Evolutionary conservation across 2,888 invertebrate genomes (phyloP).

Genomic region (Galeopsomyia nigrocyanea): DNA sequence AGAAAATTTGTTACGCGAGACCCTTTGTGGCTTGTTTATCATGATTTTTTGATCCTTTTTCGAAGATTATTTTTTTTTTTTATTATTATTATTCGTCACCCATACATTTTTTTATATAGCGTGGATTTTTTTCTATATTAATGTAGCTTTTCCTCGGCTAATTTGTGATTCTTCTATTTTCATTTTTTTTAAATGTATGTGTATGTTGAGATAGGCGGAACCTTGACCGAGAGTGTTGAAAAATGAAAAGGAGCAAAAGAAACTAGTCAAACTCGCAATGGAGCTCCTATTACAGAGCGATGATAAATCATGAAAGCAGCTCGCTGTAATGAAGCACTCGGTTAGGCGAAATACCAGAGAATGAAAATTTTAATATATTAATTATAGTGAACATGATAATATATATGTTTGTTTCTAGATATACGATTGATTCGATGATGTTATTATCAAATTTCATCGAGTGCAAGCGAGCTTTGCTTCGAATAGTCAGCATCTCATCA

Average conservation of each 20-base stretch:
- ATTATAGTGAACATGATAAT: slow-evolving; percentile 5
- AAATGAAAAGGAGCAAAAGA: slow-evolving; percentile 17
- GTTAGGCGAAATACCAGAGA: neutral
- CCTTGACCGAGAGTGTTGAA: slow-evolving; percentile 11
- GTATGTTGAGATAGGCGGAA: slow-evolving; percentile 30
- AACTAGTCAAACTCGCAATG: slow-evolving; percentile 46
- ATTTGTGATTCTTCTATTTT: slow-evolving; percentile 40
- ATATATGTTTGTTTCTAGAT: slow-evolving; percentile 19
- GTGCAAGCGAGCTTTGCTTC: slow-evolving; percentile 12
- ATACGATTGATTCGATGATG: neutral
- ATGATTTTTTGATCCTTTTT: slow-evolving; percentile 29
- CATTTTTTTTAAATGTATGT: slow-evolving; percentile 30
- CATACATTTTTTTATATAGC: slow-evolving; percentile 40
- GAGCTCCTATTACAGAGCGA: slow-evolving; percentile 24
- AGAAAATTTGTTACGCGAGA: slow-evolving; percentile 37
- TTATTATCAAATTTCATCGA: slow-evolving; percentile 23
- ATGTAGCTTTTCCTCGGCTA: slow-evolving; percentile 42
- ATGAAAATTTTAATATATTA: slow-evolving; percentile 4
- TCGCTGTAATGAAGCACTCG: slow-evolving; percentile 16
- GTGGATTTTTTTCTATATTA: slow-evolving; percentile 45
- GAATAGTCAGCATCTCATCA: slow-evolving; percentile 33
- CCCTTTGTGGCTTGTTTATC: slow-evolving; percentile 18
- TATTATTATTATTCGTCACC: slow-evolving; percentile 27
- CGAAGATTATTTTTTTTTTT: slow-evolving; percentile 35
- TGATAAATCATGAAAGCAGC: neutral